These are phyloP conservation scores for Triops cancriformis DNA, from an alignment of 1,140 invertebrate genomes.

Conservation along the genomic window DNA sequence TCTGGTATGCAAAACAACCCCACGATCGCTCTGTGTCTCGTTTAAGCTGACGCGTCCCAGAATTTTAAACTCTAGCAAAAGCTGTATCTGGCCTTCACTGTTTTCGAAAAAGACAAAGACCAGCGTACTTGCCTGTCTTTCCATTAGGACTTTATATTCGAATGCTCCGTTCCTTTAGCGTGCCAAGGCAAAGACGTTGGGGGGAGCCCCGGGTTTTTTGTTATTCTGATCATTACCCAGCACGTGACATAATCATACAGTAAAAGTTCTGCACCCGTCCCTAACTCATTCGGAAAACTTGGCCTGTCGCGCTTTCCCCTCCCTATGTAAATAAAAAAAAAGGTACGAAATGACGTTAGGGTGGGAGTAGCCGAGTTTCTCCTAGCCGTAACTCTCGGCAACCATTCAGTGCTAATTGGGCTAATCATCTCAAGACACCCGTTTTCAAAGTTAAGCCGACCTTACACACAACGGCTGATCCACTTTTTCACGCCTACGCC, in stretches of 20 bases:
- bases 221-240: neutral
- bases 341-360: neutral
- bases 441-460: neutral
- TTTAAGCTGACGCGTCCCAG: constrained; percentile 2
- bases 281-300: neutral
- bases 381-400: neutral
- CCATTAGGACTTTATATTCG: too few relatives aligned
- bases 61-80: neutral
- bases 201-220: too few relatives aligned
- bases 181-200: too few relatives aligned
- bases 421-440: neutral
- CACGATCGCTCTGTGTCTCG: neutral
- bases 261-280: neutral
- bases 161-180: too few relatives aligned
- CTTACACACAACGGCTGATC: neutral
- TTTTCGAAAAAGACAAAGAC: too few relatives aligned
- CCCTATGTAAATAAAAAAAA: neutral
- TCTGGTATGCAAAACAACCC: neutral
- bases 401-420: neutral
- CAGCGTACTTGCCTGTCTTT: too few relatives aligned
- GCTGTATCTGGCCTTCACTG: neutral
- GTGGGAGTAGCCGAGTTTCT: neutral
- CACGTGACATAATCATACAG: neutral
- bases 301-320: neutral
- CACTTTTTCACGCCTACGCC: neutral